Base-by-base conservation (phyloP, 1,140 invertebrate genomes). In the Oryzaephilus surinamensis region DNA sequence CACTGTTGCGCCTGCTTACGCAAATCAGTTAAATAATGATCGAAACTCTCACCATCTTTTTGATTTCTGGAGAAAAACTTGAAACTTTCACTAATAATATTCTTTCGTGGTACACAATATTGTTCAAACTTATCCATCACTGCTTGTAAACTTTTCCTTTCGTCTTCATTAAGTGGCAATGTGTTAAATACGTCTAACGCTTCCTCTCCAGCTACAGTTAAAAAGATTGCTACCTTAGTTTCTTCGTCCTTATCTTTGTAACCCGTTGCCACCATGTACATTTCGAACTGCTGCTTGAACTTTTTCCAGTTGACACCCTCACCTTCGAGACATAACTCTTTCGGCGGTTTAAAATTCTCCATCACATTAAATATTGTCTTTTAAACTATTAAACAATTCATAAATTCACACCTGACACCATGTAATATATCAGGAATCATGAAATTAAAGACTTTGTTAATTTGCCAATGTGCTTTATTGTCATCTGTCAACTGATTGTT, bases 161-260 rank as follows among this genome's bases (percentile, higher is more conserved):
- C 26, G 3, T 45, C 47, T 18, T 50, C 41, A 12, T 26, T 41
- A 6, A 56, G 30, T 34, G 33, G 19, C 23, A 59, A 52, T 2
- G 44, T 57, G 17, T 56, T 43, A 28, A 36, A 59, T 28, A 54
- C 46, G 8, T 59, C 48, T 6, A 51, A 6, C 2, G 44, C 50
- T 30, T 57, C 51, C 11, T 59, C 52, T 18, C 52, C 55, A 6
- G 48, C 44, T 6, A 52, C 23, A 41, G 57, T 52, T 8, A 60
- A 29, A 8, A 55, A 31, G 12, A 60, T 45, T 7, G 51, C 55
- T 8, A 54, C 34, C 43, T 57, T 47, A n/a, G 40, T 28, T 42
- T 52, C 54, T 12, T 47, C 37, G 2, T 42, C 6, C 34, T 47
- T 47, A 6, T 33, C 19, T 14, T 48, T 43, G 4, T 49, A 26